These are phyloP conservation scores for Drosophila mulleri DNA, from an alignment of 2,888 invertebrate genomes.

Conservation along the genomic window DNA sequence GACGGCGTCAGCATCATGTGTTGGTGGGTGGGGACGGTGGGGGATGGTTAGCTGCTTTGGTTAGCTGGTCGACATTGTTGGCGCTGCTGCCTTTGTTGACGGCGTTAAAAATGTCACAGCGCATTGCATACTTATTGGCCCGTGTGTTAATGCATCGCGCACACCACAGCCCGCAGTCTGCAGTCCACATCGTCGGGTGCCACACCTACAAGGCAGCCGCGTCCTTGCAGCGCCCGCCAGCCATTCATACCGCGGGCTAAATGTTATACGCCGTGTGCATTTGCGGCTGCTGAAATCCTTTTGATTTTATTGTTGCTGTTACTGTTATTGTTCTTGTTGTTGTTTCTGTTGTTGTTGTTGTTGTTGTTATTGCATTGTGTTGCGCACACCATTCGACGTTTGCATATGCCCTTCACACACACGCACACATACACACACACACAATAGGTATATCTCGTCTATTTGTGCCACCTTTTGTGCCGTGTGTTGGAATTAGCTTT, in stretches of 20 bases:
- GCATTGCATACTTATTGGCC: slow-evolving; percentile 81
- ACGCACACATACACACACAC: no score
- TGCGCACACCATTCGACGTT: slow-evolving; percentile 58
- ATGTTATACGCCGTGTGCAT: slow-evolving; percentile 75
- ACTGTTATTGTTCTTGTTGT: slow-evolving; percentile 52
- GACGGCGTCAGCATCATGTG: slow-evolving; percentile 51
- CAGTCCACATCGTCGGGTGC: slow-evolving; percentile 4
- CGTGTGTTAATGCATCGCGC: slow-evolving; percentile 76
- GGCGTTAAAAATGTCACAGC: slow-evolving; percentile 81
- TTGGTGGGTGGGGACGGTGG: neutral
- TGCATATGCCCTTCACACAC: slow-evolving; percentile 37
- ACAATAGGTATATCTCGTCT: slow-evolving; percentile 34
- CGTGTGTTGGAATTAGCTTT: slow-evolving; percentile 78
- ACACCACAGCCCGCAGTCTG: slow-evolving; percentile 37
- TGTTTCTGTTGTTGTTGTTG: slow-evolving; percentile 14
- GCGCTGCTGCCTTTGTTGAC: slow-evolving; percentile 61
- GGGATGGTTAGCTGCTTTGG: slow-evolving; percentile 24
- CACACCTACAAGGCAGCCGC: slow-evolving; percentile 5
- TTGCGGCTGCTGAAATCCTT: slow-evolving; percentile 72
- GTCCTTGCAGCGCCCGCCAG: slow-evolving; percentile 32
- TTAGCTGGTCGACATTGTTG: slow-evolving; percentile 47
- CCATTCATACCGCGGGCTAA: slow-evolving; percentile 63
- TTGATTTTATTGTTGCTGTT: slow-evolving; percentile 54
- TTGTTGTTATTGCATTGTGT: slow-evolving; percentile 46
- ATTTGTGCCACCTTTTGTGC: slow-evolving; percentile 68